A percentile compares a stretch with the other conserved stretches of the same genome.
These are phyloP conservation scores for Mycetomoellerius zeteki DNA, from an alignment of 1,140 invertebrate genomes.

Conservation along the genomic window DNA sequence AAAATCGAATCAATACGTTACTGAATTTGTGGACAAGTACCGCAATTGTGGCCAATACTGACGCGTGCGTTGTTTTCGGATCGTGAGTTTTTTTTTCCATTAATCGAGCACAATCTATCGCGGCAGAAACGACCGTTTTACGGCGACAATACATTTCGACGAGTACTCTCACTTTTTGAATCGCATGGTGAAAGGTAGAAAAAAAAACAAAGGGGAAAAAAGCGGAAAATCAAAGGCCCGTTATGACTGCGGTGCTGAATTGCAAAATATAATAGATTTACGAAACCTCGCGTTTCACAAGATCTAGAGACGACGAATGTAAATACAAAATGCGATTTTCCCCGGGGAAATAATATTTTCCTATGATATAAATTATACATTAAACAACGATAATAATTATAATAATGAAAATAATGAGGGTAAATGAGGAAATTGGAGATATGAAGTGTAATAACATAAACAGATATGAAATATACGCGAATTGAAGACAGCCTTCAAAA, in stretches of 20 bases:
- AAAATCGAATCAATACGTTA: conserved; percentile 21
- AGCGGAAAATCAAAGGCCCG: conserved; percentile 8
- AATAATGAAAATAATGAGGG: neutral
- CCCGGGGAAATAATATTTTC: neutral
- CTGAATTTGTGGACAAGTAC: conserved; percentile 10
- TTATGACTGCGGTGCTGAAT: neutral
- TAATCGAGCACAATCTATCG: conserved; percentile 43
- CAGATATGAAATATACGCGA: neutral
- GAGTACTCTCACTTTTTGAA: conserved; percentile 56
- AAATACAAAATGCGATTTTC: conserved; percentile 4
- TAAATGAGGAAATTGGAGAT: neutral
- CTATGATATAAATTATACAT: neutral
- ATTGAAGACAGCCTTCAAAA: neutral
- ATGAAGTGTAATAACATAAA: neutral
- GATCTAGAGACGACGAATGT: neutral
- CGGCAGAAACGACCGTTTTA: conserved; percentile 37
- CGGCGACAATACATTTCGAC: conserved; percentile 56
- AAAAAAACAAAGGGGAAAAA: conserved; percentile 8
- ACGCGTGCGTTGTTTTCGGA: conserved; percentile 37
- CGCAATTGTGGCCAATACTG: conserved; percentile 24
- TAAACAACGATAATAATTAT: neutral
- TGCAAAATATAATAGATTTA: neutral
- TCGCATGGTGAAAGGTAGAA: neutral
- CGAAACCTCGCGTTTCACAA: neutral
- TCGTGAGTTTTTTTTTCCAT: conserved; percentile 7